phyloP scores from a whole-genome alignment of 37 sponge, comb jelly and placozoan species.

The Cladorhizidae sp. region DNA sequence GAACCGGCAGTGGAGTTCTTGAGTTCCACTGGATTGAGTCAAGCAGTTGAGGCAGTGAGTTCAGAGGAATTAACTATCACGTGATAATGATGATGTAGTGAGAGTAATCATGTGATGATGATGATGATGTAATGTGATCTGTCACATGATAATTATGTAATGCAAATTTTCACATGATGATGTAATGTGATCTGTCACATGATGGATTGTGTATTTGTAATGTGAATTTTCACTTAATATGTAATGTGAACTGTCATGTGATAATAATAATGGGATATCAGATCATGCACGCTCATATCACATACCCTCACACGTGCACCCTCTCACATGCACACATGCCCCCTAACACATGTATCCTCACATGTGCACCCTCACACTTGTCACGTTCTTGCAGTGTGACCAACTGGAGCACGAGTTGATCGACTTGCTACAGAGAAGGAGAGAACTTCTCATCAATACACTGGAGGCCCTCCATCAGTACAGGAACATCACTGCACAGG shows the following conservation, averaged over 20 bases:
- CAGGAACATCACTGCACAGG: constrained; percentile 67
- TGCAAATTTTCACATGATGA: no score
- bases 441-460: constrained; percentile 50
- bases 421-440: constrained; percentile 48
- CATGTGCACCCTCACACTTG: constrained; percentile 10
- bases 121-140: no score
- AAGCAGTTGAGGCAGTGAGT: constrained; percentile 74
- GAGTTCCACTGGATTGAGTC: constrained; percentile 53
- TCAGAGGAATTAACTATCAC: background rate
- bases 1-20: constrained; percentile 81
- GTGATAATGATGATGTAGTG: background rate
- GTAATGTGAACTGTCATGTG: no score
- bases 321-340: no score
- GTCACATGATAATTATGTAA: no score
- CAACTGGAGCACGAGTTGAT: constrained; percentile 80
- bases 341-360: no score
- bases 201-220: background rate
- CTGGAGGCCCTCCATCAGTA: constrained; percentile 78
- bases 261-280: no score
- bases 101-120: no score
- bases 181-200: no score
- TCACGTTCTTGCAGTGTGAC: constrained; percentile 30
- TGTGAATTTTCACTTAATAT: background rate
- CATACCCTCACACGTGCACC: no score
- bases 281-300: background rate